These are phyloP conservation scores for Sylvia borin DNA, from an alignment of 2,797 vertebrate species.

Conservation along the genomic window DNA sequence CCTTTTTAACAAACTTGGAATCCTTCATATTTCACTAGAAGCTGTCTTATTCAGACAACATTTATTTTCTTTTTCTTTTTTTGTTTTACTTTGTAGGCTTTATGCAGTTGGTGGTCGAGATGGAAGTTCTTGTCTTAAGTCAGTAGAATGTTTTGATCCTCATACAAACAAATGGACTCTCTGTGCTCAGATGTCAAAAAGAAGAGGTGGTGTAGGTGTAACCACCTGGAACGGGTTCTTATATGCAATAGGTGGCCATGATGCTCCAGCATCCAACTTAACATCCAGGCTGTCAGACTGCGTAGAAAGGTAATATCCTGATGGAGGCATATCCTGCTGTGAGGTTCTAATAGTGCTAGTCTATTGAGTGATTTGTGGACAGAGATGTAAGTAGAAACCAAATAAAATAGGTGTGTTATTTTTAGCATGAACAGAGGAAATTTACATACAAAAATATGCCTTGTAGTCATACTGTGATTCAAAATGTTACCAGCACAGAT, in stretches of 20 bases:
- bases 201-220: conserved; percentile 95
- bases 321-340: not conserved
- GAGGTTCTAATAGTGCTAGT: not conserved
- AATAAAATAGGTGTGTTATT: not conserved
- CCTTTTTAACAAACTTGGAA: not conserved
- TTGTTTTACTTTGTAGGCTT: conserved; percentile 77
- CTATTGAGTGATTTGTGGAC: not conserved
- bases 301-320: conserved; percentile 88
- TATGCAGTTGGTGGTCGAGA: conserved; percentile 97
- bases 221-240: conserved; percentile 96
- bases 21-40: not conserved
- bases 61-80: not conserved
- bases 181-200: conserved; percentile 96
- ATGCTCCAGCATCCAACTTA: conserved; percentile 92
- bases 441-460: not conserved
- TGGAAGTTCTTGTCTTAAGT: conserved; percentile 95
- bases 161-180: conserved; percentile 95
- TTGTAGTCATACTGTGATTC: not conserved
- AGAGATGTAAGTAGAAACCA: not conserved
- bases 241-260: conserved; percentile 96
- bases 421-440: not conserved
- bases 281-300: conserved; percentile 95
- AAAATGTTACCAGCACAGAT: not conserved
- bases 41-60: not conserved
- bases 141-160: conserved; percentile 97